Evolutionary conservation across 2,797 vertebrate species (phyloP).

Genomic region (Kryptopterus vitreolus): DNA sequence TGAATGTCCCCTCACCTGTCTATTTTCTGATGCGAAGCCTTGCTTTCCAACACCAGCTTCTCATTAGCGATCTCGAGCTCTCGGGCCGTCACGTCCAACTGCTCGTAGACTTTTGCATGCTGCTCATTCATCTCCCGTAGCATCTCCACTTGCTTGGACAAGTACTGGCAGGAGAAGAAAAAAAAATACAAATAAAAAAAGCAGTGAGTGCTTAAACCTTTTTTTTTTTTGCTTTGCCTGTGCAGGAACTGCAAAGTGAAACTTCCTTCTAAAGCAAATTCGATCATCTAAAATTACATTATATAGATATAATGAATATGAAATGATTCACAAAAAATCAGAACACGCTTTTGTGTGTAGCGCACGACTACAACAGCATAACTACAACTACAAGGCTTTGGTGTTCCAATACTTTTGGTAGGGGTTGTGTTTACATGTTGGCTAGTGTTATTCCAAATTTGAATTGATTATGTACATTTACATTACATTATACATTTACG

Average conservation of each 20-base stretch:
- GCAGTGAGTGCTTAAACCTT: too few species aligned
- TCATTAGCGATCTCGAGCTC: constrained; percentile 94
- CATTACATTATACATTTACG: too few species aligned
- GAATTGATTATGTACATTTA: too few species aligned
- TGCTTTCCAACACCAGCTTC: constrained; percentile 93
- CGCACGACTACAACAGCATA: background rate
- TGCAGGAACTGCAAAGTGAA: background rate
- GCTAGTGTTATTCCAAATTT: background rate
- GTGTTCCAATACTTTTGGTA: background rate
- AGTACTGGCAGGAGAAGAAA: constrained; percentile 75
- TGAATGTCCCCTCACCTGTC: constrained; percentile 77
- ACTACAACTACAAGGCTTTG: too few species aligned
- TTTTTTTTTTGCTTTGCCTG: background rate
- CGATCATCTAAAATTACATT: background rate
- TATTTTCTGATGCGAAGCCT: constrained; percentile 93
- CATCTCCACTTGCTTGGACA: constrained; percentile 93
- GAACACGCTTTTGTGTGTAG: background rate
- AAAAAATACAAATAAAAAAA: background rate
- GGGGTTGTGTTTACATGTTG: background rate
- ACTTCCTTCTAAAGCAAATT: too few species aligned
- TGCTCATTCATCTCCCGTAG: constrained; percentile 94
- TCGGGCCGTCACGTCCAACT: constrained; percentile 90
- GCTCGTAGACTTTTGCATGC: constrained; percentile 95
- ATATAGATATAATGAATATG: background rate
- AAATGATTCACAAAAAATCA: background rate